Evolutionary conservation across 2,797 vertebrate species (phyloP).

Genomic region (Masticophis lateralis): DNA sequence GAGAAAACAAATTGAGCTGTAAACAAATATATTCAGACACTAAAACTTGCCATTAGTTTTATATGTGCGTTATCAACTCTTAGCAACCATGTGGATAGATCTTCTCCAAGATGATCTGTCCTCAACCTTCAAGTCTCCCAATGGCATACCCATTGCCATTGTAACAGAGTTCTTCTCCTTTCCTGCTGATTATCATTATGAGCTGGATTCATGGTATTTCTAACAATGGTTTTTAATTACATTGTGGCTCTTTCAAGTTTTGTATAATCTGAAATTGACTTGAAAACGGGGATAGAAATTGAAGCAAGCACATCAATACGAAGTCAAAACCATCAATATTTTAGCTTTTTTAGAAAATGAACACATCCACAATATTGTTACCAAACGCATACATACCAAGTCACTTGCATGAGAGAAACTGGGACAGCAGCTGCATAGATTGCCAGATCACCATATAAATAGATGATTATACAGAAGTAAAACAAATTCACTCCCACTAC

Average conservation of each 20-base stretch:
- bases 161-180: neutral
- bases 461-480: constrained; percentile 97
- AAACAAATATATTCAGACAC: neutral
- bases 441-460: constrained; percentile 96
- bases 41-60: neutral
- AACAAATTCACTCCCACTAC: constrained; percentile 96
- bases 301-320: neutral
- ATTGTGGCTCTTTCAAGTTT: neutral
- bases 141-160: neutral
- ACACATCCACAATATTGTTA: neutral
- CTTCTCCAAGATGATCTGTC: neutral
- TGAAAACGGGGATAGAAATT: neutral
- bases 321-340: neutral
- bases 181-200: neutral
- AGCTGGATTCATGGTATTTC: neutral
- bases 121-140: neutral
- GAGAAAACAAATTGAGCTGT: neutral
- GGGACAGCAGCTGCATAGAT: constrained; percentile 98
- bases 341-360: neutral
- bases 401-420: constrained; percentile 93
- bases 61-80: neutral
- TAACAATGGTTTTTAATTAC: neutral
- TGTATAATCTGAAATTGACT: neutral
- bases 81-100: neutral
- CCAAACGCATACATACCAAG: constrained; percentile 83